Evolutionary conservation across 2,113 vertebrate species (phyloP).

Genomic region (Cephalopterus ornatus): DNA sequence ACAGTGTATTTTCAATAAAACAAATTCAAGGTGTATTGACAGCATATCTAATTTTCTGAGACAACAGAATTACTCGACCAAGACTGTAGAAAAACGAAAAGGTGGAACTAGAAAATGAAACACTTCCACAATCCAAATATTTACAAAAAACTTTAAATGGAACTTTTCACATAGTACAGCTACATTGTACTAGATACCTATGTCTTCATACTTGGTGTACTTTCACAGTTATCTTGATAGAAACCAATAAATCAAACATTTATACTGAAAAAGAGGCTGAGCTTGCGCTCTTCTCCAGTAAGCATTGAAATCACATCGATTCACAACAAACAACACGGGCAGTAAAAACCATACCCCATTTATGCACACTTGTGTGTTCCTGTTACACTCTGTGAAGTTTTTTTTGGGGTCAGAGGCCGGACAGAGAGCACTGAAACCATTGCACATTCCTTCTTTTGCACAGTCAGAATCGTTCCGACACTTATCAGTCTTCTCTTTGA

Average conservation of each 20-base stretch:
- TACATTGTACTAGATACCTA: background rate
- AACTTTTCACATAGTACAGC: background rate
- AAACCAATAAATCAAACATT: background rate
- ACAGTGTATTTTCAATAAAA: background rate
- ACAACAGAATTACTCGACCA: background rate
- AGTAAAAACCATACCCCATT: constrained; percentile 79
- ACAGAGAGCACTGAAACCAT: constrained; percentile 81
- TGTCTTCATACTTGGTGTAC: background rate
- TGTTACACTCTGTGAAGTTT: constrained; percentile 88
- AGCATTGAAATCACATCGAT: accelerated
- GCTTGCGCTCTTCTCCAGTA: background rate
- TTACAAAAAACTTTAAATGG: background rate
- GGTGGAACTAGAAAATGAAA: background rate
- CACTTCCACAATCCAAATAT: background rate
- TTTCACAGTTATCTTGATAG: background rate
- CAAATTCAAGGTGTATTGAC: background rate
- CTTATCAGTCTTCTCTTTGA: constrained; percentile 66
- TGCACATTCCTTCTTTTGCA: constrained; percentile 82
- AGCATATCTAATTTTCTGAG: background rate
- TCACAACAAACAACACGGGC: background rate
- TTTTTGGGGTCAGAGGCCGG: constrained; percentile 84
- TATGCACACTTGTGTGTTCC: constrained; percentile 92
- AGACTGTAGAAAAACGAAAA: background rate
- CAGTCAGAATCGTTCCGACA: constrained; percentile 90
- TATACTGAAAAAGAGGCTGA: background rate